phyloP scores from a whole-genome alignment of 1,140 invertebrate species.

The Drosophila sucinea region DNA sequence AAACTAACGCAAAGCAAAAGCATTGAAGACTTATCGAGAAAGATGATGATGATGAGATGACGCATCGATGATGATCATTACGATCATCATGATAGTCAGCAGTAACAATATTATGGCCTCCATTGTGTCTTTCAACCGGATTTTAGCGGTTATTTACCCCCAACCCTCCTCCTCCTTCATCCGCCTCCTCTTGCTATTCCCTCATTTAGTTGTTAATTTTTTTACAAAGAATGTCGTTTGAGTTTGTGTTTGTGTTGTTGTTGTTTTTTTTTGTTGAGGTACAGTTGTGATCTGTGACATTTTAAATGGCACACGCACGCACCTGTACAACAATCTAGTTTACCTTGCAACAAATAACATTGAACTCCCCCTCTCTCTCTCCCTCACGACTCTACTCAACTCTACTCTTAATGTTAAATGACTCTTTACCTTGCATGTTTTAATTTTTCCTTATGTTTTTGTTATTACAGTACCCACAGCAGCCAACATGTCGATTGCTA shows the following conservation, averaged over 20 bases:
- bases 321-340: slow-evolving; percentile 71
- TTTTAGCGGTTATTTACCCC: slow-evolving; percentile 51
- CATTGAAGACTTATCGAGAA: slow-evolving; percentile 4
- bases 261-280: slow-evolving; percentile 25
- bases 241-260: slow-evolving; percentile 19
- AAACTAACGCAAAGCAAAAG: slow-evolving; percentile 46
- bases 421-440: slow-evolving; percentile 24
- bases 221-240: slow-evolving; percentile 57
- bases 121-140: slow-evolving; percentile 62
- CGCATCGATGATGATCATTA: slow-evolving; percentile 24
- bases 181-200: slow-evolving; percentile 1
- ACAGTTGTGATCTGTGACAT: slow-evolving; percentile 45
- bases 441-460: slow-evolving; percentile 47
- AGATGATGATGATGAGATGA: slow-evolving; percentile 29
- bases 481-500: slow-evolving; percentile 81
- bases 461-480: slow-evolving; percentile 70
- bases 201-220: slow-evolving; percentile 60
- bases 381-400: background rate
- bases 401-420: background rate
- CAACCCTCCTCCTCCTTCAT: background rate
- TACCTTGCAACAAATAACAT: slow-evolving; percentile 68
- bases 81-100: background rate
- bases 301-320: slow-evolving; percentile 43
- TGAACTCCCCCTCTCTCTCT: slow-evolving; percentile 21
- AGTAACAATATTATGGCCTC: slow-evolving; percentile 37